Conservation (phyloP, 2,113 vertebrate genomes). For the Crotalus helleri region DNA sequence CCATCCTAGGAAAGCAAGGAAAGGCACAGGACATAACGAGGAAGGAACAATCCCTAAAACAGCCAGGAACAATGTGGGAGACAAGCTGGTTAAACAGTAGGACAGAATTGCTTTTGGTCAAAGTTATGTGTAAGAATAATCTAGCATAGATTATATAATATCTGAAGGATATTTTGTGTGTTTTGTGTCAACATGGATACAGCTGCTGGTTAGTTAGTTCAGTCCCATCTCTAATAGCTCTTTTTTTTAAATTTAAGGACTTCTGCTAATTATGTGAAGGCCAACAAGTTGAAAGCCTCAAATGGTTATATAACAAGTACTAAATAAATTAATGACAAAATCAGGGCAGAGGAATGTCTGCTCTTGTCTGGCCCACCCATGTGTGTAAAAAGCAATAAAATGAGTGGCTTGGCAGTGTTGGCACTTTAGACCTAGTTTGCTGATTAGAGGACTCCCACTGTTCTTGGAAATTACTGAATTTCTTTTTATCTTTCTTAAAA, state of each 20-base stretch:
- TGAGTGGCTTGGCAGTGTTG: conserved; percentile 43
- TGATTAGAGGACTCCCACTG: background rate
- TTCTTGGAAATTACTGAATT: conserved; percentile 22
- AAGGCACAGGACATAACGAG: background rate
- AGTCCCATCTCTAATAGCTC: conserved; percentile 36
- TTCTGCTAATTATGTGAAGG: conserved; percentile 29
- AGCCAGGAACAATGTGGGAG: background rate
- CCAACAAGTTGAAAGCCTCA: conserved; percentile 35
- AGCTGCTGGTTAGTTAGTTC: conserved; percentile 1
- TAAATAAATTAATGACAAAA: conserved; percentile 20
- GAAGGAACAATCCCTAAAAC: background rate
- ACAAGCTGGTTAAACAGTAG: background rate
- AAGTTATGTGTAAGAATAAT: background rate
- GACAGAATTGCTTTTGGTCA: background rate
- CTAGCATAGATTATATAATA: conserved; percentile 9
- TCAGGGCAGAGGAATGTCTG: background rate
- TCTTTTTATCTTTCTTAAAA: background rate
- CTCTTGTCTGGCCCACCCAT: conserved; percentile 28
- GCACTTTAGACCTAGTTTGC: conserved; percentile 19
- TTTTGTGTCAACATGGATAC: background rate
- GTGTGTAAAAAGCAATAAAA: conserved; percentile 40
- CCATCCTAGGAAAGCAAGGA: background rate
- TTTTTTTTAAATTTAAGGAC: conserved; percentile 17
- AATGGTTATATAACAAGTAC: conserved; percentile 38
- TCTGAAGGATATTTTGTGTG: background rate